Evolutionary conservation across 1,140 invertebrate species (phyloP), one percentile per base, ranked within the genome.

Genomic region (Physella acuta): DNA sequence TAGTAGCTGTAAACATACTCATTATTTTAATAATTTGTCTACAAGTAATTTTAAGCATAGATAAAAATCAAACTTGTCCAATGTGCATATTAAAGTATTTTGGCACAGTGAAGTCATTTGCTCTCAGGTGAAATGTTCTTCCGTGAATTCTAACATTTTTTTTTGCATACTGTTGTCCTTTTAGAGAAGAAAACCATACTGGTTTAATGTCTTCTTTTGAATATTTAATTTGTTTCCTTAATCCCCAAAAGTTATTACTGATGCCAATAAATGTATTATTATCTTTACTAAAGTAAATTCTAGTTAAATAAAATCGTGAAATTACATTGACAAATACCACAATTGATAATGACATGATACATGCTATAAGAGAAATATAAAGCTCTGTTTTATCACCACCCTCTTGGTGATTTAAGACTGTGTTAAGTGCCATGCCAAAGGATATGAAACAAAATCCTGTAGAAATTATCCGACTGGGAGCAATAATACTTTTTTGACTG

Each of bases 41-140:
- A n/a, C n/a, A n/a, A n/a, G n/a, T n/a, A n/a, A n/a, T n/a, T n/a
- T n/a, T n/a, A n/a, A n/a, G n/a, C n/a, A n/a, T n/a, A n/a, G n/a
- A n/a, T n/a, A n/a, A n/a, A n/a, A n/a, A n/a, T n/a, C n/a, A n/a
- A n/a, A n/a, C n/a, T n/a, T n/a, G n/a, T 34, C 56, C 36, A 26
- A 62, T 39, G 44, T 62, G 60, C 34, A 62, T 62, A 30, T 62
- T 62, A 37, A 24, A 62, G 30, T 44, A 62, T 62, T 44, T 44
- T 62, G 60, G 60, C 60, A 62, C 37, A 37, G 44, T 16, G 36
- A 62, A 62, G 30, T 62, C 60, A 5, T 24, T 8, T 44, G 34
- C 60, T 49, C 28, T 62, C n/a, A 62, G 26, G 30, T 62, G 60
- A 62, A 44, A 62, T 17, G 3, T 14, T n/a, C 37, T 62, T 8